Conservation (phyloP, 2,797 vertebrate species). For the Chlorospingus semifuscus region DNA sequence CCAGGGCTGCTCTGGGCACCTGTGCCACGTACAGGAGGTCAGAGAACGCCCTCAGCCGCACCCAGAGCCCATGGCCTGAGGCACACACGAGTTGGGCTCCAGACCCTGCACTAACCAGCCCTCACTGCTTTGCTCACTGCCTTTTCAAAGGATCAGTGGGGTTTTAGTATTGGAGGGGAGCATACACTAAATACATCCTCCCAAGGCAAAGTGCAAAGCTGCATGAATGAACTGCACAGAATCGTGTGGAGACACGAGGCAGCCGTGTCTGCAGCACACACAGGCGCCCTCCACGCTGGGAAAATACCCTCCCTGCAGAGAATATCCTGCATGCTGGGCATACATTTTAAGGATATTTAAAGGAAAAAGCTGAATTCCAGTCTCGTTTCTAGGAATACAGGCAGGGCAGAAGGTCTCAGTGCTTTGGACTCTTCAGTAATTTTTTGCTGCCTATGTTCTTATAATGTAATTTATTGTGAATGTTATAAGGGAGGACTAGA, state of each 20-base stretch:
- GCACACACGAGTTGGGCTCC: fast-evolving
- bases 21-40: background rate
- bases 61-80: fast-evolving
- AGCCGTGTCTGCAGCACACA: background rate
- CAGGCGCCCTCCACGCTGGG: background rate
- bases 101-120: background rate
- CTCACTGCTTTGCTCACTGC: background rate
- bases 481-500: background rate
- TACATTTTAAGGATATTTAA: background rate
- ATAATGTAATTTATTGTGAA: constrained; percentile 42
- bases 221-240: background rate
- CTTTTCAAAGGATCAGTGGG: background rate
- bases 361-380: background rate
- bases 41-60: background rate
- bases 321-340: background rate
- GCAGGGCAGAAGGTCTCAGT: background rate
- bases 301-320: background rate
- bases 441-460: constrained; percentile 1
- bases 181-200: background rate
- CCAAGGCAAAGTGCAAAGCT: background rate
- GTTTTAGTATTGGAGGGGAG: background rate
- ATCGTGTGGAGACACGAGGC: fast-evolving
- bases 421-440: constrained; percentile 13
- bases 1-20: background rate
- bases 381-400: background rate